Percentiles rank a stretch among this genome's conserved stretches.
phyloP scores from a whole-genome alignment of 1,140 invertebrate genomes.

The Cecropterus lyciades region DNA sequence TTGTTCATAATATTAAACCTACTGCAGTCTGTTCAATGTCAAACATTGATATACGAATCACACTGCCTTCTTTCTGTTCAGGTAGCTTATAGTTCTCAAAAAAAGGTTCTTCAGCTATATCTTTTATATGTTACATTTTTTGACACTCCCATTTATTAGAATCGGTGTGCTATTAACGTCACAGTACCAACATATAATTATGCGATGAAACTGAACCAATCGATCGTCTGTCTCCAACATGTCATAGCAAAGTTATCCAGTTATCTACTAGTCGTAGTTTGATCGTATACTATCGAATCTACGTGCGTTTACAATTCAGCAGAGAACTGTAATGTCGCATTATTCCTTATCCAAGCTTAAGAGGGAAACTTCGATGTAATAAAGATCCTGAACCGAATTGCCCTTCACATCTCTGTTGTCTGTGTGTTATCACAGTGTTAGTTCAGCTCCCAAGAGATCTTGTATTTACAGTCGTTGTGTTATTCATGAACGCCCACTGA shows the following conservation, averaged over 20 bases:
- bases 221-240: background rate
- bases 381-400: conserved; percentile 73
- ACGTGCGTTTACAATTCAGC: conserved; percentile 57
- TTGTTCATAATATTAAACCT: no score
- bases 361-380: conserved; percentile 57
- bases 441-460: conserved; percentile 53
- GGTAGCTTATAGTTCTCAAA: no score
- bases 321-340: conserved; percentile 61
- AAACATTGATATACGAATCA: no score
- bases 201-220: background rate
- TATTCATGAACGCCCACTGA: conserved; percentile 74
- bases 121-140: no score
- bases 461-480: conserved; percentile 71
- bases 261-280: conserved; percentile 2
- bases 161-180: no score
- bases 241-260: no score
- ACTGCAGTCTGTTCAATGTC: no score
- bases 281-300: conserved; percentile 13
- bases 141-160: no score
- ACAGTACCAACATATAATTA: no score
- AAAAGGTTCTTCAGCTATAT: no score
- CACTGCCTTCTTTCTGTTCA: no score
- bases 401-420: conserved; percentile 54
- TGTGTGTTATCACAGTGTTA: conserved; percentile 63
- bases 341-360: conserved; percentile 64